Evolutionary conservation across 2,888 invertebrate genomes (phyloP), one percentile per base, ranked within the genome.

Genomic region (Heliconius charithonia): DNA sequence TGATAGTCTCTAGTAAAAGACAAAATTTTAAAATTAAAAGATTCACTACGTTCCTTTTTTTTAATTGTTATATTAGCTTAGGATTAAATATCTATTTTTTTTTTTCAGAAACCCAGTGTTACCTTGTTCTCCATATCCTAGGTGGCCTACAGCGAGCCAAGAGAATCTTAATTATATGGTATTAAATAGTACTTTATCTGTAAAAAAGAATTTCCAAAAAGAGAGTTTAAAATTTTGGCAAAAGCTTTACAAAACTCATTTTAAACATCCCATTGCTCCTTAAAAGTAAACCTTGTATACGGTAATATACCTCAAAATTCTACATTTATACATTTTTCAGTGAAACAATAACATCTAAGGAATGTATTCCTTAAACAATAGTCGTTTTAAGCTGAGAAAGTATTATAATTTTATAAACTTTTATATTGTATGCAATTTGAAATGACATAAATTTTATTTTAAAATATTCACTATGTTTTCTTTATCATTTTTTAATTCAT

Each of bases 181-280:
- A 0, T 78, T 91, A 41, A 85, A 83, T 10, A 81, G 74, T 25
- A 77, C 79, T n/a, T 70, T 87, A 67, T 79, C 85, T 80, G 82
- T 89, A 72, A 85, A 82, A n/a, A 83, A 81, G 10, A 77, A 82
- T 2, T 79, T 87, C 62, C 80, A 87, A 9, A 79, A 82, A 32
- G 77, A 81, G 0, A 86, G 88, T 25, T 63, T 80, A 12, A 75
- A 71, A 16, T 86, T 90, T 79, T 90, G 90, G 90, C 86, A 88
- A 56, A 70, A 79, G 27, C 86, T 90, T 63, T 91, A 90, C 81
- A 80, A 83, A 4, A 84, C 85, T 67, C 81, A 89, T 80, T 89
- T 88, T 62, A 82, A 86, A 9, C 51, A 81, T 4, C 89, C 90
- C 0, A 73, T 82, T 9, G 81, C 88, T 3, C 87, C 89, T 2